A percentile compares a stretch with the other conserved stretches of the same genome.
phyloP scores from a whole-genome alignment of 2,113 vertebrate genomes.

The Sisor rabdophorus region DNA sequence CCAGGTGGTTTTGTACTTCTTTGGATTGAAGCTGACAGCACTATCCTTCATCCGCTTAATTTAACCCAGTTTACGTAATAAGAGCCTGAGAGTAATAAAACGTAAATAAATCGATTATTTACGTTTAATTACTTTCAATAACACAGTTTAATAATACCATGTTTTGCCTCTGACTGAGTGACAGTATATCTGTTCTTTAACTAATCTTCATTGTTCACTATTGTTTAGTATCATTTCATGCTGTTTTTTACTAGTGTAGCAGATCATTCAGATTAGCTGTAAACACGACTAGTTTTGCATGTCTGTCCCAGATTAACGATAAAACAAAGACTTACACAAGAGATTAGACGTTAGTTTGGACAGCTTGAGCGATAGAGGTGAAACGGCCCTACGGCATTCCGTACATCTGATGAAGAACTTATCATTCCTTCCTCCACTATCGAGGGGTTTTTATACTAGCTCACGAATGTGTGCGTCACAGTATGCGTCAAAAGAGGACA shows the following conservation, averaged over 20 bases:
- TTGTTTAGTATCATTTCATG: neutral
- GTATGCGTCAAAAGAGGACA: neutral
- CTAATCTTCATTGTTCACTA: slow-evolving; percentile 6
- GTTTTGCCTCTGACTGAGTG: neutral
- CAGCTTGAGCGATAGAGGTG: slow-evolving; percentile 25
- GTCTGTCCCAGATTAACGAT: slow-evolving; percentile 28
- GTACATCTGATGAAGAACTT: slow-evolving; percentile 31
- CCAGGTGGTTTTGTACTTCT: neutral
- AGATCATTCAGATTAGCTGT: slow-evolving; percentile 27
- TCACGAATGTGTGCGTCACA: neutral
- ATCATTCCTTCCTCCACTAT: neutral
- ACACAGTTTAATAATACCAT: neutral
- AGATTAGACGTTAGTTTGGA: slow-evolving; percentile 41
- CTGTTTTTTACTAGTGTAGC: slow-evolving; percentile 13
- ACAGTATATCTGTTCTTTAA: neutral
- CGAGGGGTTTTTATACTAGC: neutral
- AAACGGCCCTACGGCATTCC: slow-evolving; percentile 28
- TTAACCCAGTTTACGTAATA: neutral
- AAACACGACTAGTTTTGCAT: slow-evolving; percentile 20
- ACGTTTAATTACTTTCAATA: neutral
- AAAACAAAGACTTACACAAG: slow-evolving; percentile 41
- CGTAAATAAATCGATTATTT: no score
- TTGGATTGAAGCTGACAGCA: neutral
- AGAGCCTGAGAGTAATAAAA: neutral
- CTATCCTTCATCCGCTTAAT: neutral